phyloP scores from a whole-genome alignment of 2,888 invertebrate species.

The Rhagophthalmus giganteus region DNA sequence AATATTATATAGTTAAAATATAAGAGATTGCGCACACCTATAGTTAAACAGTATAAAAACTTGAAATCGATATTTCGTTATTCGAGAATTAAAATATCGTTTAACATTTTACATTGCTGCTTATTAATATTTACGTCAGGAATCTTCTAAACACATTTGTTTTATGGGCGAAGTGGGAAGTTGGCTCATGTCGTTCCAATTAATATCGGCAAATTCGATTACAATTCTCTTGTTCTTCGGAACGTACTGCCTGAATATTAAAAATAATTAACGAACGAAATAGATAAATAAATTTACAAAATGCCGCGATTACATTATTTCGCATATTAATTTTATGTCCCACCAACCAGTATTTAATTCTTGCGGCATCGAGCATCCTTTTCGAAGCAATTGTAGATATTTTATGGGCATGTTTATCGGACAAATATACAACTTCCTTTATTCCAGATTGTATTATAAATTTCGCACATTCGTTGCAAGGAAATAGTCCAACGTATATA shows the following conservation, averaged over 20 bases:
- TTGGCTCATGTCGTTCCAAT: constrained; percentile 61
- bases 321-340: too few relatives aligned
- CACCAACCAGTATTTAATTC: constrained; percentile 67
- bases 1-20: too few relatives aligned
- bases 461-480: constrained; percentile 98
- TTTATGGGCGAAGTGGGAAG: constrained; percentile 49
- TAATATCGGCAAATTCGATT: constrained; percentile 69
- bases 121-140: too few relatives aligned
- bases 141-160: too few relatives aligned
- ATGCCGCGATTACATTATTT: too few relatives aligned
- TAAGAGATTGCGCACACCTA: too few relatives aligned
- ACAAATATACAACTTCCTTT: constrained; percentile 74
- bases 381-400: constrained; percentile 73
- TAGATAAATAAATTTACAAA: too few relatives aligned
- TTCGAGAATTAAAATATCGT: too few relatives aligned
- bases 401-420: constrained; percentile 78
- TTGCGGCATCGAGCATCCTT: constrained; percentile 77
- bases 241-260: constrained; percentile 62
- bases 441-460: constrained; percentile 94
- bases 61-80: too few relatives aligned
- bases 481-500: constrained; percentile 89
- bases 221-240: constrained; percentile 66
- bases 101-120: too few relatives aligned
- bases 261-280: too few relatives aligned
- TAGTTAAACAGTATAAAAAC: too few relatives aligned